Evolutionary conservation across 2,888 invertebrate genomes (phyloP).

Genomic region (Hipparchia semele): DNA sequence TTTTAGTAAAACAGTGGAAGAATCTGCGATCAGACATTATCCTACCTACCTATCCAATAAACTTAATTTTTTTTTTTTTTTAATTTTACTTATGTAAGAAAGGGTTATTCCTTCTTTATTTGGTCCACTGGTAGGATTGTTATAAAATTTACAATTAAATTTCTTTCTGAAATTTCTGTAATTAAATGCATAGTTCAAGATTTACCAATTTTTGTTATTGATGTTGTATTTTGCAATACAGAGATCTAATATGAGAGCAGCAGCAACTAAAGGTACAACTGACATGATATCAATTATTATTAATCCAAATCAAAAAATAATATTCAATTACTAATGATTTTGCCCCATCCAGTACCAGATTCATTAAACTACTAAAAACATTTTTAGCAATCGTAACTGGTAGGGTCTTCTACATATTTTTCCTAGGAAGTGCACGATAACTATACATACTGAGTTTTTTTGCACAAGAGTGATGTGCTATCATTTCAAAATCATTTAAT

Average conservation of each 20-base stretch:
- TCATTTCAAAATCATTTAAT: neutral
- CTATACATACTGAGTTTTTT: neutral
- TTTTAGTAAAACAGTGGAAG: too few species aligned
- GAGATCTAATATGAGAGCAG: slow-evolving; percentile 45
- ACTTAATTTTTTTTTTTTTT: too few species aligned
- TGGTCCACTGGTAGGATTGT: too few species aligned
- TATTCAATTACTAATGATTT: neutral
- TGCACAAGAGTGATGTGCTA: neutral
- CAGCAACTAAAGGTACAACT: slow-evolving; percentile 28
- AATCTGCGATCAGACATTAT: too few species aligned
- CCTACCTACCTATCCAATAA: too few species aligned
- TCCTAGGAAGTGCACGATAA: neutral
- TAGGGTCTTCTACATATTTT: neutral
- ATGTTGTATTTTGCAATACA: slow-evolving; percentile 38
- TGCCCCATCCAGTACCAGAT: neutral
- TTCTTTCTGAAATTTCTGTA: too few species aligned
- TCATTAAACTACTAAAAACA: neutral
- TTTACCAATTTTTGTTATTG: neutral
- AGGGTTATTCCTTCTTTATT: too few species aligned
- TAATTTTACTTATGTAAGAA: too few species aligned
- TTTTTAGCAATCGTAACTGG: too few species aligned
- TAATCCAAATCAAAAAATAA: neutral
- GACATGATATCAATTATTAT: neutral
- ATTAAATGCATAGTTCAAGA: neutral
- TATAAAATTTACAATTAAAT: too few species aligned